Evolutionary conservation across 2,113 vertebrate species (phyloP), one percentile per base, ranked within the genome.

Genomic region (Orthonyx spaldingii): DNA sequence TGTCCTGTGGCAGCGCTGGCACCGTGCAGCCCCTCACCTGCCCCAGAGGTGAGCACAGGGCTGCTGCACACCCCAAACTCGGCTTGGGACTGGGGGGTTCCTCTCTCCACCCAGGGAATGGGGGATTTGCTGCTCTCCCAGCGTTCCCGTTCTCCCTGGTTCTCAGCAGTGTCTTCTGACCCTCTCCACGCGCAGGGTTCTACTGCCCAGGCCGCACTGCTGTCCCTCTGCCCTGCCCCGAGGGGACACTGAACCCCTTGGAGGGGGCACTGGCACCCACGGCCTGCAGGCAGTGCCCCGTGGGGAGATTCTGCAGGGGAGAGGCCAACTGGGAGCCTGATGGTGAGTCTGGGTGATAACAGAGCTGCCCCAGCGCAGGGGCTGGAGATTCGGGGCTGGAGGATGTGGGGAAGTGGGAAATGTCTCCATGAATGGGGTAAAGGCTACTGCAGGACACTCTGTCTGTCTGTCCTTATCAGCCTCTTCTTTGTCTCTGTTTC

Each of bases 251-350:
- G 59, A 98, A 97, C 47, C 65, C 97, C 37, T 70, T 93, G 79
- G 98, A 98, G 76, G 98, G 98, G 13, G 97, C 98, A 3, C 13
- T 94, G 47, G 98, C 98, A 6, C 72, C 64, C 18, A 74, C 95
- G 9, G 96, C 97, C 74, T 99, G 99, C 97, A 97, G 97, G 68
- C 95, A 95, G 21, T 99, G 99, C 91, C 98, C 98, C 6, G 94
- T 95, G 83, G 99, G 99, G 41, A 91, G 90, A 2, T 99, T 97
- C 94, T 99, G 99, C 94, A 93, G 96, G 61, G 98, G 97, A 44
- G 96, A 98, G 28, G 99, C 98, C 89, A 98, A 98, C 42, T 94
- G 98, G 75, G 83, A 97, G 47, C 98, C 99, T 11, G 97, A 98
- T 91, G 99, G 99, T 99, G 96, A 84, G 97, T 82, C 11, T 16